Evolutionary conservation across 2,888 invertebrate genomes (phyloP).

Genomic region (Homarus gammarus): DNA sequence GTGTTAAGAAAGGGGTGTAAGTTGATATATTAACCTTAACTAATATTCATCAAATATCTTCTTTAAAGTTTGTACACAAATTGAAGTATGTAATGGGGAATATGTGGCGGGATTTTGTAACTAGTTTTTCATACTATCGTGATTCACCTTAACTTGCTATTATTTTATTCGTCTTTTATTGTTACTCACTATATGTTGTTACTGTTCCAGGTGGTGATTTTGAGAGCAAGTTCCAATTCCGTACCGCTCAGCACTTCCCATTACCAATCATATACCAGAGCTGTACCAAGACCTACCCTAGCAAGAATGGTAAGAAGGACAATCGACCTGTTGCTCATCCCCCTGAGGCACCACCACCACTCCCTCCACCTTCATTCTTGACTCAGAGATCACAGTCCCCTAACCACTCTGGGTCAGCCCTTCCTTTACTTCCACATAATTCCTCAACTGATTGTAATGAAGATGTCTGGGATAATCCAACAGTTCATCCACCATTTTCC

Average conservation of each 20-base stretch:
- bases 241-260: conserved; percentile 84
- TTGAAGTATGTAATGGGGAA: too few relatives aligned
- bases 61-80: too few relatives aligned
- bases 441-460: not conserved
- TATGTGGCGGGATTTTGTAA: too few relatives aligned
- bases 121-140: too few relatives aligned
- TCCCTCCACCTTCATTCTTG: conserved; percentile 5
- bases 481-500: not conserved
- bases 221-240: conserved; percentile 86
- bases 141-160: too few relatives aligned
- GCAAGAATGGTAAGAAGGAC: conserved; percentile 77
- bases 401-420: too few relatives aligned
- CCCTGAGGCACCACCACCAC: conserved; percentile 29
- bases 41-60: too few relatives aligned
- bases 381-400: not conserved
- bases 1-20: too few relatives aligned
- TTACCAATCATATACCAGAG: conserved; percentile 84
- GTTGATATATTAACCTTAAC: too few relatives aligned
- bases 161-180: too few relatives aligned
- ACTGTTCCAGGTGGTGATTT: conserved; percentile 82
- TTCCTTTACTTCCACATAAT: not conserved
- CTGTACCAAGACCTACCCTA: conserved; percentile 78
- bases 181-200: too few relatives aligned
- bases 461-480: not conserved
- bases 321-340: conserved; percentile 39